phyloP scores from a whole-genome alignment of 2,888 invertebrate species.

The Sinohyriopsis cumingii region DNA sequence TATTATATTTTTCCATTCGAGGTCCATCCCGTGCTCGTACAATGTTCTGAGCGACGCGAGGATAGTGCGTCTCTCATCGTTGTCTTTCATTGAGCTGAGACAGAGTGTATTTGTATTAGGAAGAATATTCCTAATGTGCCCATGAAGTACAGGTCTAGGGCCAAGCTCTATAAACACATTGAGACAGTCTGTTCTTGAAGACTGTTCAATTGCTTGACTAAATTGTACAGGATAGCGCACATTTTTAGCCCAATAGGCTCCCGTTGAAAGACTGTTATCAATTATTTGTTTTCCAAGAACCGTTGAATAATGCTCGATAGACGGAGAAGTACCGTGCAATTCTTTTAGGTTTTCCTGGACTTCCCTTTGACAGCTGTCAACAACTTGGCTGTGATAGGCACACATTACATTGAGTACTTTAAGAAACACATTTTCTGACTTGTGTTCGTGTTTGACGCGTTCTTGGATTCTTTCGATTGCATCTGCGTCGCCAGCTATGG shows the following conservation, averaged over 20 bases:
- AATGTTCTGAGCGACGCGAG: conserved; percentile 19
- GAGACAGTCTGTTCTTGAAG: conserved; percentile 6
- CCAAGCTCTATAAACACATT: conserved; percentile 50
- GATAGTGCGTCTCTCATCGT: conserved; percentile 21
- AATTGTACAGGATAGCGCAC: conserved; percentile 45
- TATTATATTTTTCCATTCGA: conserved; percentile 26
- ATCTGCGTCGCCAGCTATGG: conserved; percentile 44
- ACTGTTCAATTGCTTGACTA: conserved; percentile 31
- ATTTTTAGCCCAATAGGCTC: conserved; percentile 50
- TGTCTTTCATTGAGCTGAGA: conserved; percentile 30
- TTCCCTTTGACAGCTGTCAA: conserved; percentile 18
- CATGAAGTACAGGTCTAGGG: conserved; percentile 44
- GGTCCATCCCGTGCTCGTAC: conserved; percentile 30
- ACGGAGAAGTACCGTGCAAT: conserved; percentile 16
- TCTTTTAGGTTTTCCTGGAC: conserved; percentile 20
- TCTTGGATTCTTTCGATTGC: conserved; percentile 14
- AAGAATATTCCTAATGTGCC: conserved; percentile 37
- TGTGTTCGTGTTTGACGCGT: neutral
- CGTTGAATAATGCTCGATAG: conserved; percentile 36
- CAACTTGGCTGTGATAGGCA: conserved; percentile 49
- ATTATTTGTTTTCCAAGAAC: conserved; percentile 34
- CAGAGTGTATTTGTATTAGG: conserved; percentile 15
- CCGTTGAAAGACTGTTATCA: conserved; percentile 18
- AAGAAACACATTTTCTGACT: conserved; percentile 3
- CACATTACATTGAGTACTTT: conserved; percentile 34